Percentiles rank a stretch among this genome's conserved stretches.
Evolutionary conservation across 2,888 invertebrate genomes (phyloP).

Genomic region (Serripes groenlandicus): DNA sequence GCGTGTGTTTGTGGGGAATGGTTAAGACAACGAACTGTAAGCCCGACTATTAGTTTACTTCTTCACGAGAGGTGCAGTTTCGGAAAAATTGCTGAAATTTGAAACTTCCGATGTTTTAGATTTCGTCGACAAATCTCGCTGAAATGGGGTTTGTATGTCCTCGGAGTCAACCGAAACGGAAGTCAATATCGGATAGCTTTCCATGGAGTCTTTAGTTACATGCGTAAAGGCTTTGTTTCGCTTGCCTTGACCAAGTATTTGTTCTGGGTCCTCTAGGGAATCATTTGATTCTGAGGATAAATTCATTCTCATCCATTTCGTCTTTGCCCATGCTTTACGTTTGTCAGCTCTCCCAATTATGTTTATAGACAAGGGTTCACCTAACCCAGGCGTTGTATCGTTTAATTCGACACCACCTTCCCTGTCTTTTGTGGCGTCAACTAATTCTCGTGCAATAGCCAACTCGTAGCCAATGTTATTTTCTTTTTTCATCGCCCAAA

Average conservation of each 20-base stretch:
- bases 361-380: neutral
- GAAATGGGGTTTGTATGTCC: neutral
- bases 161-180: constrained; percentile 1
- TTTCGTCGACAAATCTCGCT: constrained; percentile 36
- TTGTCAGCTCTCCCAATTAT: constrained; percentile 5
- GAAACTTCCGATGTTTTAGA: constrained; percentile 40
- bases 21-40: too few relatives aligned
- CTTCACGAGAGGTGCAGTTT: constrained; percentile 39
- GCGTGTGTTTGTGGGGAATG: too few relatives aligned
- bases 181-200: neutral
- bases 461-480: neutral
- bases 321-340: constrained; percentile 47
- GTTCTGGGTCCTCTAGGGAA: neutral
- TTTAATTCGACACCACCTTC: neutral
- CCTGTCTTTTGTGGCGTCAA: neutral
- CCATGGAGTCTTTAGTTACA: neutral
- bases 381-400: neutral
- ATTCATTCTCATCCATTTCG: constrained; percentile 53
- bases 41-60: too few relatives aligned
- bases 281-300: constrained; percentile 10
- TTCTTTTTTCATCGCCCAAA: neutral
- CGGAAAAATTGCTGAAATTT: constrained; percentile 46
- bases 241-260: neutral
- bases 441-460: neutral
- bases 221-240: neutral